A percentile compares a stretch with the other conserved stretches of the same genome.
phyloP scores from a whole-genome alignment of 2,797 vertebrate genomes.

The Naso thynnoides region DNA sequence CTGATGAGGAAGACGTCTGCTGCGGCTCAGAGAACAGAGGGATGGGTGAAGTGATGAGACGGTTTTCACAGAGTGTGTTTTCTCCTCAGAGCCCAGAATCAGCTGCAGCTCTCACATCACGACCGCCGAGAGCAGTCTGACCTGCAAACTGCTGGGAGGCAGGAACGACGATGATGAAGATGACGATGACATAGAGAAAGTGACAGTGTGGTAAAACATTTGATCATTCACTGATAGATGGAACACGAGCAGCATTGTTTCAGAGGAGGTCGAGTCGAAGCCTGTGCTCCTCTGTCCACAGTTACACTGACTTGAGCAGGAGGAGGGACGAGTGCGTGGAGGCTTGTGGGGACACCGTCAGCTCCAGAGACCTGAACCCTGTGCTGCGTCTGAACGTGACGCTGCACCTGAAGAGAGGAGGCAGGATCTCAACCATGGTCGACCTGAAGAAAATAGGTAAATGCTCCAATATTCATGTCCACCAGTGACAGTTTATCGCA shows the following conservation, averaged over 20 bases:
- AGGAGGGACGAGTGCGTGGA: not conserved
- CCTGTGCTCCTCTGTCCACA: conserved; percentile 24
- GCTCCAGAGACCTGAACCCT: not conserved
- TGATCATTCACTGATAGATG: fast-evolving
- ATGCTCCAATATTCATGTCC: not conserved
- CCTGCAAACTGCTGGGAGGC: conserved; percentile 56
- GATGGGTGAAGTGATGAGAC: too few species aligned
- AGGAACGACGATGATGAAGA: conserved; percentile 28
- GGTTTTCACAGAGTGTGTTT: not conserved
- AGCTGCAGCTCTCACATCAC: conserved; percentile 73
- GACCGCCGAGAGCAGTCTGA: not conserved
- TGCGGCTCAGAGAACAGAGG: too few species aligned
- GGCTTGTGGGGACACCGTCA: conserved; percentile 14
- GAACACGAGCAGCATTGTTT: too few species aligned
- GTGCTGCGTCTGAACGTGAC: not conserved
- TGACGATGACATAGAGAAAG: conserved; percentile 48
- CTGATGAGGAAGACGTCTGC: too few species aligned
- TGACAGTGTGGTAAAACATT: conserved; percentile 71
- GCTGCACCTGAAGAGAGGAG: conserved; percentile 37
- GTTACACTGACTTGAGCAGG: fast-evolving
- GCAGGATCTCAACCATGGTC: not conserved
- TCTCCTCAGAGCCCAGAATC: conserved; percentile 55
- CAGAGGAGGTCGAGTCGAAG: not conserved
- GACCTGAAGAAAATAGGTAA: conserved; percentile 64
- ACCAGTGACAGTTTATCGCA: not conserved